phyloP scores from a whole-genome alignment of 2,888 invertebrate species.

The Pachydiplax longipennis region DNA sequence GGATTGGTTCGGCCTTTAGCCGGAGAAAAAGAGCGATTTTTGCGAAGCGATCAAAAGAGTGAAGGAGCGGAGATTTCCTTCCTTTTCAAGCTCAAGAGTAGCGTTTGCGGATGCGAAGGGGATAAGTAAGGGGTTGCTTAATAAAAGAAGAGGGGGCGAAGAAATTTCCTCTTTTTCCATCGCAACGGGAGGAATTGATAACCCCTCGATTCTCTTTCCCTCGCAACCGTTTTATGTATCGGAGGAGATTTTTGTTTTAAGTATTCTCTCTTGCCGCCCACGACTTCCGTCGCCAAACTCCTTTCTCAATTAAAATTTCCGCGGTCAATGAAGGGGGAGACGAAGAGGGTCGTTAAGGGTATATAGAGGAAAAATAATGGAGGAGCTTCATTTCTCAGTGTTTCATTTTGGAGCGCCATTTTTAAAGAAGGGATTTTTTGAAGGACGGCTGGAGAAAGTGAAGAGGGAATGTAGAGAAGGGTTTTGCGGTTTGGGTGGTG shows the following conservation, averaged over 20 bases:
- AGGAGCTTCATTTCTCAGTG: no score
- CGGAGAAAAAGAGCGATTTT: background rate
- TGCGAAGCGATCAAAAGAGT: constrained; percentile 5
- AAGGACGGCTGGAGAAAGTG: background rate
- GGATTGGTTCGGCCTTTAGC: constrained; percentile 38
- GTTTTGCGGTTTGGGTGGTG: background rate
- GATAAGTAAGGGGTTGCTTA: background rate
- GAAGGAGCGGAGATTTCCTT: background rate
- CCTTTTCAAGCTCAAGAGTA: background rate
- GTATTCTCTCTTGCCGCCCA: background rate
- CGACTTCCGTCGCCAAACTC: background rate
- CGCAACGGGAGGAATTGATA: background rate
- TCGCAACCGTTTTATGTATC: background rate
- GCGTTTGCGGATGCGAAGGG: background rate
- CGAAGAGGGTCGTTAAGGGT: background rate
- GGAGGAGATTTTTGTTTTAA: background rate
- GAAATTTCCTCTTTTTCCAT: background rate
- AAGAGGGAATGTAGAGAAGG: background rate
- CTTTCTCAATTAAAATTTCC: background rate
- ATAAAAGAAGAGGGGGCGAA: background rate
- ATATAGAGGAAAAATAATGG: background rate
- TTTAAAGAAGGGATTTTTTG: no score
- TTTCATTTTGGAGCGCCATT: no score
- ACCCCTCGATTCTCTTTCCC: constrained; percentile 12
- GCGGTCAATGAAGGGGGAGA: background rate